Base-by-base conservation (phyloP, 2,888 invertebrate genomes). In the Teinopalpus imperialis region DNA sequence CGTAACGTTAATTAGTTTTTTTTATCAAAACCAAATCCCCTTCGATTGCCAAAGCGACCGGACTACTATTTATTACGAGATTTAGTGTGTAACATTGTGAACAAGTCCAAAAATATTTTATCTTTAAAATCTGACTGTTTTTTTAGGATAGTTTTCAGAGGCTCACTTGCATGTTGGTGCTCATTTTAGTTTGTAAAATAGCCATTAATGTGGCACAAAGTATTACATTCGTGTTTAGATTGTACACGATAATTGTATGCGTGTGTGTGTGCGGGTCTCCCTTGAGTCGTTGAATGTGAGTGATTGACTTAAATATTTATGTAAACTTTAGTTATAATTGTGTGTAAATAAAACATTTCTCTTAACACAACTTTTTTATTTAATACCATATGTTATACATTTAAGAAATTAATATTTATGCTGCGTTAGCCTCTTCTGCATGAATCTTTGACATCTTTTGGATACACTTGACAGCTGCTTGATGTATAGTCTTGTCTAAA, bases 401-500 rank as follows among this genome's bases (percentile, higher is more conserved):
- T n/a, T n/a, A n/a, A n/a, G n/a, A 23, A 26, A 24, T 34, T 40
- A 34, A 29, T 16, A 47, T 51, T 43, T 72, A 81, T 2, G 67
- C 80, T 0, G 79, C 77, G 30, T 72, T 66, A 0, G 74, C 77
- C 31, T 81, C 74, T n/a, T 69, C 67, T 0, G 76, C 72, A 32
- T 70, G 66, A 6, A 75, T 49, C 52, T 89, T 90, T 1, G 85
- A 74, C 64, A 83, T 72, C 58, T 89, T 91, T 61, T 93, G 90
- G 16, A 94, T 76, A 27, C 92, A 91, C 63, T 94, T 94, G 21
- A 92, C 87, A 1, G 95, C 96, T 6, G 95, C 94, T 65, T 92
- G 92, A 69, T 95, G 95, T 43, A 96, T 93, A 48, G 92, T 91
- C 10, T 91, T 83, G 26, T 96, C 95, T 64, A 97, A 71, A 67